phyloP scores from a whole-genome alignment of 1,140 invertebrate genomes.

The Bombus confusus region DNA sequence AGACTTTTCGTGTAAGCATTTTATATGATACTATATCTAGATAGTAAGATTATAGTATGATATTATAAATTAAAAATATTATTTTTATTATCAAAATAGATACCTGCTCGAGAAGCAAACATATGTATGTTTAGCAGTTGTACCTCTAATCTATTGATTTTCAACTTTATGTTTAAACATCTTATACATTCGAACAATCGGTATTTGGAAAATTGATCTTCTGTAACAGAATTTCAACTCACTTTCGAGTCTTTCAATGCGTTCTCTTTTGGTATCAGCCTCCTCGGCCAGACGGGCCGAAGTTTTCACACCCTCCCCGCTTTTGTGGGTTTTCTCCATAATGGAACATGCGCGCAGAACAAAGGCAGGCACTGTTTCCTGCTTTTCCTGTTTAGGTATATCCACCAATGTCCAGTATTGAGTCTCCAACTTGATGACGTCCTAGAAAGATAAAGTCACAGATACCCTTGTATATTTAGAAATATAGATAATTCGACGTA shows the following conservation, averaged over 20 bases:
- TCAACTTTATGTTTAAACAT: neutral
- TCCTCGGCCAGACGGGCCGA: slow-evolving; percentile 91
- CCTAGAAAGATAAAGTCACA: slow-evolving; percentile 83
- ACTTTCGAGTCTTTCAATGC: slow-evolving; percentile 93
- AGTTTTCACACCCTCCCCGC: slow-evolving; percentile 93
- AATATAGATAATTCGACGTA: neutral
- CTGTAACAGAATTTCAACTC: slow-evolving; percentile 65
- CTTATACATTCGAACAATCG: too few species aligned
- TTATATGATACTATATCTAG: too few species aligned
- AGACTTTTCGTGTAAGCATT: too few species aligned
- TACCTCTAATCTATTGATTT: neutral
- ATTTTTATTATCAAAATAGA: too few species aligned
- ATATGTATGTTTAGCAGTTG: too few species aligned
- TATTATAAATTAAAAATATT: too few species aligned
- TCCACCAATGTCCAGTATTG: slow-evolving; percentile 97
- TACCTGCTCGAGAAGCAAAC: too few species aligned
- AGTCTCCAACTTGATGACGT: slow-evolving; percentile 95
- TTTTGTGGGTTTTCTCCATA: slow-evolving; percentile 95
- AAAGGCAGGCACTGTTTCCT: slow-evolving; percentile 94
- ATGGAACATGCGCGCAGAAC: slow-evolving; percentile 94
- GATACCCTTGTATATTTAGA: neutral
- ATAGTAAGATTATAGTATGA: too few species aligned
- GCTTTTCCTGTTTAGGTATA: slow-evolving; percentile 93
- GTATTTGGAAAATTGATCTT: neutral
- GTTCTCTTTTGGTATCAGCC: slow-evolving; percentile 90